phyloP scores from a whole-genome alignment of 2,888 invertebrate genomes.

The Xestia xanthographa region DNA sequence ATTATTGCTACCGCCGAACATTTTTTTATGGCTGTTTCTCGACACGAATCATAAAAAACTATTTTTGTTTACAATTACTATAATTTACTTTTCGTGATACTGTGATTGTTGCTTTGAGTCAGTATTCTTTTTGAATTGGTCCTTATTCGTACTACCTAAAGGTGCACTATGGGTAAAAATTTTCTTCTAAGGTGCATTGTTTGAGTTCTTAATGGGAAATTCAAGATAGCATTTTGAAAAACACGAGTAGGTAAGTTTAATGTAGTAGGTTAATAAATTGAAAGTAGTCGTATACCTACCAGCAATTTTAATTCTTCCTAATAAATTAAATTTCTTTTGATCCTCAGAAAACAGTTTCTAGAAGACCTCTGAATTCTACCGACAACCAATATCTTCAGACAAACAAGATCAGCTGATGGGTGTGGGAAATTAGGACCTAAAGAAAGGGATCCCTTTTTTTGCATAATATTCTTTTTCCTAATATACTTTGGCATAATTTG shows the following conservation, averaged over 20 bases:
- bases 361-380: slow-evolving; percentile 4
- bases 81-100: slow-evolving; percentile 49
- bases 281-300: no score
- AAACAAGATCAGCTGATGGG: not conserved
- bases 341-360: not conserved
- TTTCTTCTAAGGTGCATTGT: not conserved
- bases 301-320: not conserved
- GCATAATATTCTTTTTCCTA: no score
- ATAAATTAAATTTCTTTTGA: not conserved
- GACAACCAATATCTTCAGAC: not conserved
- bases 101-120: slow-evolving; percentile 41
- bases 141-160: not conserved
- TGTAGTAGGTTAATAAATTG: not conserved
- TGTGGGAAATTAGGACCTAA: not conserved
- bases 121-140: slow-evolving; percentile 14
- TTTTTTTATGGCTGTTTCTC: slow-evolving; percentile 61
- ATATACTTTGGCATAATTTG: no score
- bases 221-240: not conserved
- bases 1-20: slow-evolving; percentile 69
- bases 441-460: not conserved
- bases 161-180: no score
- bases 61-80: slow-evolving; percentile 64
- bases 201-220: not conserved
- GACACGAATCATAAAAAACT: slow-evolving; percentile 60
- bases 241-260: not conserved